Base-by-base conservation (phyloP, 1,140 invertebrate genomes). In the Eurosta solidaginis region DNA sequence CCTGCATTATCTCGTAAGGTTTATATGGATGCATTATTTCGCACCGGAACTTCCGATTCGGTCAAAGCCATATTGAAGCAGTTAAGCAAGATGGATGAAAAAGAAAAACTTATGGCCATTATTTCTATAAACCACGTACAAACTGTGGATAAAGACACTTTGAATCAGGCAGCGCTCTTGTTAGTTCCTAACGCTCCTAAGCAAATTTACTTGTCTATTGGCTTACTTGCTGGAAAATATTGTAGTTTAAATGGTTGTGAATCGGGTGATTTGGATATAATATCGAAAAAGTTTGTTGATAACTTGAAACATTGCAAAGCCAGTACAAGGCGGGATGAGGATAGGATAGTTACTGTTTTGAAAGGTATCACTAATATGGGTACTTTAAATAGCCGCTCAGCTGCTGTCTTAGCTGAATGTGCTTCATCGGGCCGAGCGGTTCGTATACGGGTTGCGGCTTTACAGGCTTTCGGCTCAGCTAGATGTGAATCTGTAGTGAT, bases 331-430 rank as follows among this genome's bases (percentile, higher is more conserved):
- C 87, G 92, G 49, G 91, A 94, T 10, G 94, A 95, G 83, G 91
- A 94, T 14, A 85, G 92, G 88, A 88, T 94, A 2, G 89, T 98
- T 20, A 91, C 92, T 42, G 91, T 93, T 2, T 85, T 98, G 27
- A 96, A 97, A 87, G 95, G 94, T 12, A 89, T 98, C 44, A 91
- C 92, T n/a, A 98, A 97, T 88, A 90, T 93, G 27, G 90, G 92
- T 5, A 91, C 92, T 76, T 87, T 96, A 12, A 92, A 92, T 73
- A 91, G 92, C 54, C 89, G 89, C 14, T 89, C 92, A 1, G 84
- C 91, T 0, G 88, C 91, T 12, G 92, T 93, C 80, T 76, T 97
- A 7, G 89, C 88, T 2, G 85, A 90, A 47, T 95, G 95, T 82
- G 91, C 92, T 1, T 84, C 88, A 1, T 91, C 93, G 79, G 91